Evolutionary conservation across 2,888 invertebrate species (phyloP).

Genomic region (Volucella inflata): DNA sequence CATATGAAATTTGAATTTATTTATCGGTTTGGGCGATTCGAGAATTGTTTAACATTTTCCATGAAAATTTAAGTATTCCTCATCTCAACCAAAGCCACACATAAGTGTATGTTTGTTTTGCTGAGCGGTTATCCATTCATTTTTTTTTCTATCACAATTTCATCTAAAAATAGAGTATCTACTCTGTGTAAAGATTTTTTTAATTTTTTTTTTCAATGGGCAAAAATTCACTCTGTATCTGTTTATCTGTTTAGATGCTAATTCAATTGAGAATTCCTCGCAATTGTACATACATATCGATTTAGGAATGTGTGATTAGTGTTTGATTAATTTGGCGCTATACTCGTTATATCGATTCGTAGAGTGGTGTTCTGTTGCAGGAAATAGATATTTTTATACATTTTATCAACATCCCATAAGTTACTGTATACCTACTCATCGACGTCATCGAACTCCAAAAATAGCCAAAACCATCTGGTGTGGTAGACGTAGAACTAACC

Average conservation of each 20-base stretch:
- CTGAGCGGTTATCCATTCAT: conserved; percentile 11
- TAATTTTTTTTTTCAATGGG: conserved; percentile 42
- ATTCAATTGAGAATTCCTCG: conserved; percentile 1
- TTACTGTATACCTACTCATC: background rate
- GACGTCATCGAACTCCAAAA: conserved; percentile 16
- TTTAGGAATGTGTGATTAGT: background rate
- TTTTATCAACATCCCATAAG: background rate
- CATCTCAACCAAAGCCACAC: background rate
- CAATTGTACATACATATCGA: conserved; percentile 1
- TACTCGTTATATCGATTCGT: background rate
- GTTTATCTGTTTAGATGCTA: background rate
- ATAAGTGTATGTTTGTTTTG: conserved; percentile 41
- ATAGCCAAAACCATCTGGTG: conserved; percentile 11
- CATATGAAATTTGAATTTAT: background rate
- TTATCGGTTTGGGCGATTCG: background rate
- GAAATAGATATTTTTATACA: background rate
- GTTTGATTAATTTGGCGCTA: conserved; percentile 8
- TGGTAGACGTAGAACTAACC: conserved; percentile 4
- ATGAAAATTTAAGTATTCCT: conserved; percentile 46
- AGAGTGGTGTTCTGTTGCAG: background rate
- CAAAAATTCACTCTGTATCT: background rate
- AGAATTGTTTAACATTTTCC: conserved; percentile 21
- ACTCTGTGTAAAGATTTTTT: conserved; percentile 11
- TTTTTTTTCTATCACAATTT: background rate
- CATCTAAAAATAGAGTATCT: conserved; percentile 43